Percentiles rank a stretch among this genome's conserved stretches.
These are phyloP conservation scores for Nerophis ophidion DNA, from an alignment of 2,113 vertebrate genomes.

Conservation along the genomic window DNA sequence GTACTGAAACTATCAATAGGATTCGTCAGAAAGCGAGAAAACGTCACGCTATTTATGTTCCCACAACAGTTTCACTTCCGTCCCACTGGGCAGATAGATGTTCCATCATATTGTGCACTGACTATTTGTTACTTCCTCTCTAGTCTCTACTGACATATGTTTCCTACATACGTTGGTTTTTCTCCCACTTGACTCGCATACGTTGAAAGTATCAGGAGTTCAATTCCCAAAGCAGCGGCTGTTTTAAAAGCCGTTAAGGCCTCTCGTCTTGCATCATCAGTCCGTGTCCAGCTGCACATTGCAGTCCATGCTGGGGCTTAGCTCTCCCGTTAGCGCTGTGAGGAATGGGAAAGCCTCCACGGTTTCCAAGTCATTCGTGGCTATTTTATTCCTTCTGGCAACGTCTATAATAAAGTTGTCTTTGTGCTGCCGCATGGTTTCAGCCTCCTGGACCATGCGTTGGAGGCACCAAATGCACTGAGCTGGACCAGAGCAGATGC, in stretches of 20 bases:
- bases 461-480: conserved; percentile 63
- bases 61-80: conserved; percentile 44
- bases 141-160: not conserved
- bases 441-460: conserved; percentile 4
- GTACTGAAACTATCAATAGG: conserved; percentile 2
- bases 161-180: not conserved
- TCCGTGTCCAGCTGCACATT: conserved; percentile 57
- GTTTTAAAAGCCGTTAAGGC: conserved; percentile 1
- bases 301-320: conserved; percentile 42
- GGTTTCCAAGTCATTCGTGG: conserved; percentile 24
- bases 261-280: conserved; percentile 32
- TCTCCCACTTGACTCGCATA: not conserved
- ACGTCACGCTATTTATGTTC: conserved; percentile 10
- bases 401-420: conserved; percentile 11
- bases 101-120: not conserved
- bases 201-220: not conserved
- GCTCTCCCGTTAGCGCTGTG: conserved; percentile 32
- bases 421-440: conserved; percentile 22
- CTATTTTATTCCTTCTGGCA: conserved; percentile 27
- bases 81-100: conserved; percentile 1
- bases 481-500: conserved; percentile 58
- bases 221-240: not conserved
- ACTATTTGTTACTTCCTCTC: not conserved
- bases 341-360: conserved; percentile 44
- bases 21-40: not conserved